These are phyloP conservation scores for Drepana falcataria DNA, from an alignment of 2,888 invertebrate species.

Conservation along the genomic window DNA sequence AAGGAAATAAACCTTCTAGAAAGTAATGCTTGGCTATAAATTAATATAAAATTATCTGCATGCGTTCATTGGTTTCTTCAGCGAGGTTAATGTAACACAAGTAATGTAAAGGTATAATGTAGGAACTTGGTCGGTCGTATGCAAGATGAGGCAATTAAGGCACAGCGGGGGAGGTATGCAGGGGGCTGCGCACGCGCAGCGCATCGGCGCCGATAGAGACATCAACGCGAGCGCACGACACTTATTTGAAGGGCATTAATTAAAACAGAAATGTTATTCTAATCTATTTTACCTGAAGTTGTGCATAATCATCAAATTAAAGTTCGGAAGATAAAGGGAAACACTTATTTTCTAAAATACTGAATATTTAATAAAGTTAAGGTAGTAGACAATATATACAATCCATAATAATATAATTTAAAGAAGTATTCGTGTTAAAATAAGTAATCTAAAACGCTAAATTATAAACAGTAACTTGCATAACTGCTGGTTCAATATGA, in stretches of 20 bases:
- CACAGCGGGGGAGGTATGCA: slow-evolving; percentile 47
- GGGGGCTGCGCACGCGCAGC: slow-evolving; percentile 62
- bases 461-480: slow-evolving; percentile 30
- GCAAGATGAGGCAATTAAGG: slow-evolving; percentile 77
- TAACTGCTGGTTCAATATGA: slow-evolving; percentile 30
- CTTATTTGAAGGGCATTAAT: background rate
- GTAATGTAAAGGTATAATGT: slow-evolving; percentile 44
- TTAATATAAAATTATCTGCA: slow-evolving; percentile 46
- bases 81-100: slow-evolving; percentile 45
- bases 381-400: too few species aligned
- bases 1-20: slow-evolving; percentile 6
- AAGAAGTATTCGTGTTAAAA: too few species aligned
- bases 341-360: too few species aligned
- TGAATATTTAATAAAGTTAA: too few species aligned
- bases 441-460: slow-evolving; percentile 7
- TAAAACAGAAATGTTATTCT: slow-evolving; percentile 3
- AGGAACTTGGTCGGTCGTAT: slow-evolving; percentile 61
- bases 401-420: too few species aligned
- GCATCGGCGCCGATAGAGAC: slow-evolving; percentile 71
- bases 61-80: slow-evolving; percentile 14
- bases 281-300: too few species aligned
- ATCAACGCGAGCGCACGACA: slow-evolving; percentile 56
- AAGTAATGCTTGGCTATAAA: slow-evolving; percentile 11
- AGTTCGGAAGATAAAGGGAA: too few species aligned
- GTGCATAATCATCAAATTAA: too few species aligned